phyloP scores from a whole-genome alignment of 2,888 invertebrate species.

The Caenorhabditis becei region DNA sequence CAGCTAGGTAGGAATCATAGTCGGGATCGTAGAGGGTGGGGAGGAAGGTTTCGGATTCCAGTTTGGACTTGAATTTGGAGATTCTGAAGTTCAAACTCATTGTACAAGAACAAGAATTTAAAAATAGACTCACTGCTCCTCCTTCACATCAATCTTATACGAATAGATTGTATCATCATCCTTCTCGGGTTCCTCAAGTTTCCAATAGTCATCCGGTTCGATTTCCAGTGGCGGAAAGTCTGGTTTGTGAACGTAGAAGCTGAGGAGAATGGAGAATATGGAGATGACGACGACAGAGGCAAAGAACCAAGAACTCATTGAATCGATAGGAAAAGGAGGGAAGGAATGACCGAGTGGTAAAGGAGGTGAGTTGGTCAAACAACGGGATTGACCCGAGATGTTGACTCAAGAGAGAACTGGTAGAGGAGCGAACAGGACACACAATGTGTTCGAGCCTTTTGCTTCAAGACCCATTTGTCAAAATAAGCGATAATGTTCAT shows the following conservation, averaged over 20 bases:
- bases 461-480: too few species aligned
- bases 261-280: conserved; percentile 42
- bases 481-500: too few species aligned
- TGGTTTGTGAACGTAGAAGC: conserved; percentile 42
- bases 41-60: conserved; percentile 25
- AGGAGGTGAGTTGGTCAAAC: conserved; percentile 48
- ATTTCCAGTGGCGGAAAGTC: conserved; percentile 51
- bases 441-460: too few species aligned
- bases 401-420: conserved; percentile 19
- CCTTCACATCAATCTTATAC: conserved; percentile 40
- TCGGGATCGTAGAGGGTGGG: conserved; percentile 20
- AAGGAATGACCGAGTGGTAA: neutral
- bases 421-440: neutral
- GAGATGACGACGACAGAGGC: conserved; percentile 38
- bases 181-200: conserved; percentile 41
- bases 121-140: conserved; percentile 16
- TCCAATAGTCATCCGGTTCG: conserved; percentile 57
- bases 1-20: conserved; percentile 42
- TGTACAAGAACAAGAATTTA: neutral
- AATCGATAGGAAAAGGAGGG: neutral
- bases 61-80: conserved; percentile 25
- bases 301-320: conserved; percentile 57
- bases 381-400: conserved; percentile 49
- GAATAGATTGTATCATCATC: conserved; percentile 56
- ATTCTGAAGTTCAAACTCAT: conserved; percentile 22